phyloP scores from a whole-genome alignment of 2,888 invertebrate genomes.

The Platycheirus albimanus region DNA sequence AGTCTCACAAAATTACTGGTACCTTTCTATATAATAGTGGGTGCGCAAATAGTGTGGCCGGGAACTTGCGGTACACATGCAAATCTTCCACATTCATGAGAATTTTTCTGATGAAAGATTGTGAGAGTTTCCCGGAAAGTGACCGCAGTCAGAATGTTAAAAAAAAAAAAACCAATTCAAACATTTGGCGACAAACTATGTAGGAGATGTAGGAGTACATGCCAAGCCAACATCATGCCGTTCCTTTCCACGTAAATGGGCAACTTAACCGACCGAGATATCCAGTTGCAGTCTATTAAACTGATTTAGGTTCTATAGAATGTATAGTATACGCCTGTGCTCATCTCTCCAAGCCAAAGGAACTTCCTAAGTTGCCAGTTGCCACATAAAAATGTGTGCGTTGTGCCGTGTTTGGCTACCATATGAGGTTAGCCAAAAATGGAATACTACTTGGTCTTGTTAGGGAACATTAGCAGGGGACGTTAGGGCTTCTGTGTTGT shows the following conservation, averaged over 20 bases:
- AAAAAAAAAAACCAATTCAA: slow-evolving; percentile 7
- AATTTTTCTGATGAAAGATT: slow-evolving; percentile 55
- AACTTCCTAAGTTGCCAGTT: slow-evolving; percentile 35
- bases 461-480: slow-evolving; percentile 53
- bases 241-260: slow-evolving; percentile 71
- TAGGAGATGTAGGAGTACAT: no score
- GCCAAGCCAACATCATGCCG: slow-evolving; percentile 41
- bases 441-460: slow-evolving; percentile 40
- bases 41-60: slow-evolving; percentile 38
- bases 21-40: no score
- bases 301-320: slow-evolving; percentile 63
- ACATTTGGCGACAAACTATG: slow-evolving; percentile 56
- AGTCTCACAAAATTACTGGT: slow-evolving; percentile 39
- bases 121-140: slow-evolving; percentile 46
- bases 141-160: slow-evolving; percentile 43
- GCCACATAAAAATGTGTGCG: slow-evolving; percentile 30
- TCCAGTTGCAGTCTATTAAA: slow-evolving; percentile 74
- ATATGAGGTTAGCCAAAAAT: slow-evolving; percentile 64
- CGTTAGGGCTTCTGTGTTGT: slow-evolving; percentile 49
- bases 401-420: slow-evolving; percentile 53
- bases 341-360: slow-evolving; percentile 40
- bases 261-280: slow-evolving; percentile 69
- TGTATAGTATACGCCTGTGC: slow-evolving; percentile 21
- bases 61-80: slow-evolving; percentile 62
- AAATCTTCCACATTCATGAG: slow-evolving; percentile 54